phyloP scores from a whole-genome alignment of 2,113 vertebrate species.

The Varanus komodoensis region DNA sequence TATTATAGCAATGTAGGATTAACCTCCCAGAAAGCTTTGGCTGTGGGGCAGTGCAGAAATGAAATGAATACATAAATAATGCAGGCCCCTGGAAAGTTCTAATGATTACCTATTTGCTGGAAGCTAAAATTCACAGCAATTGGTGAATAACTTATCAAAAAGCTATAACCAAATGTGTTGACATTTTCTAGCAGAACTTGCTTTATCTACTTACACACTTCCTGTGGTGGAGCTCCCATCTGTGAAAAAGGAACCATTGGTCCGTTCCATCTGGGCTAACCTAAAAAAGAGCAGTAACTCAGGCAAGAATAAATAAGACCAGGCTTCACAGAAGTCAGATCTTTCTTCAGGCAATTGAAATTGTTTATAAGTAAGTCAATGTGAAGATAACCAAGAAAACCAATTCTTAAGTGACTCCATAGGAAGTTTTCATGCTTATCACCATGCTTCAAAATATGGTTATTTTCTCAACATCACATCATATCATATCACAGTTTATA shows the following conservation, averaged over 20 bases:
- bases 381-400: neutral
- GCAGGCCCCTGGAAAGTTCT: neutral
- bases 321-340: neutral
- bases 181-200: neutral
- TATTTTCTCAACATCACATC: neutral
- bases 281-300: conserved; percentile 65
- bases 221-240: conserved; percentile 96
- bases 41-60: too few relatives aligned
- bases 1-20: neutral
- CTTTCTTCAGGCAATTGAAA: neutral
- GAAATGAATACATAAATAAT: neutral
- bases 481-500: neutral
- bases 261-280: conserved; percentile 95
- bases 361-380: neutral
- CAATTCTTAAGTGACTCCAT: neutral
- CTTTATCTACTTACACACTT: conserved; percentile 90
- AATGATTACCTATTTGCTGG: conserved; percentile 15
- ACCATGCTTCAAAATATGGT: neutral
- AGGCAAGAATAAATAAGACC: neutral
- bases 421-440: neutral
- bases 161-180: neutral
- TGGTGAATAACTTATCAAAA: conserved; percentile 1
- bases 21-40: neutral
- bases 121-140: conserved; percentile 25
- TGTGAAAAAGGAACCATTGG: conserved; percentile 93